Evolutionary conservation across 2,797 vertebrate genomes (phyloP), one percentile per base, ranked within the genome.

Genomic region (Molossus alvarezi): DNA sequence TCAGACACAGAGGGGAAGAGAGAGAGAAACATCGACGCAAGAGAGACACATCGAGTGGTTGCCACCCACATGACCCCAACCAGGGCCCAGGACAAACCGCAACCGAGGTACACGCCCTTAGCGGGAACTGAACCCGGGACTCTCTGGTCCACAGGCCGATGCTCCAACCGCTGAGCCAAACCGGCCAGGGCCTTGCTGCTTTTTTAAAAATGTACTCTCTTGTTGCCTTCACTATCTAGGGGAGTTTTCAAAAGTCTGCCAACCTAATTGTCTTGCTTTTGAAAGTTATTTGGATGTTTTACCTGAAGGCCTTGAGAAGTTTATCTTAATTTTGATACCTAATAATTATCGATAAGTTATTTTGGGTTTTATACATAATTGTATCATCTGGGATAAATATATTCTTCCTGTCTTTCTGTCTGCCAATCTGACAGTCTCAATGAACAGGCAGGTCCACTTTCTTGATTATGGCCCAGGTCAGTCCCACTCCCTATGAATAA

Each of bases 201-300:
- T 33, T 33, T 33, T 33, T 33, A 33, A 33, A 33, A 73, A 60
- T 87, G 41, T 79, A 12, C 25, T 51, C 11, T 48, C 29, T 64
- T 77, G 13, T 53, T 67, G 25, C 29, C 37, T 92, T 89, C 86
- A 21, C 33, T 76, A 45, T 75, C 6, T 62, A 76, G 57, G 18
- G 81, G 20, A 79, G 64, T 94, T 73, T 75, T 69, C n/a, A n/a
- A 45, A 72, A 84, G 20, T 48, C 37, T 64, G 12, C 57, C 65
- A 75, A 18, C 33, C 29, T 82, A 79, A 84, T 53, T 80, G 41
- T 85, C 67, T 88, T 55, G 14, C 3, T 20, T 69, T 84, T 76
- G 29, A 93, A 93, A 60, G 15, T 77, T 73, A 45, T 79, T 89
- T 77, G 33, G 79, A 71, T 11, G 79, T 86, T 84, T 79, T 82